Base-by-base conservation (phyloP, 2,888 invertebrate species). In the Romanomermis culicivorax region DNA sequence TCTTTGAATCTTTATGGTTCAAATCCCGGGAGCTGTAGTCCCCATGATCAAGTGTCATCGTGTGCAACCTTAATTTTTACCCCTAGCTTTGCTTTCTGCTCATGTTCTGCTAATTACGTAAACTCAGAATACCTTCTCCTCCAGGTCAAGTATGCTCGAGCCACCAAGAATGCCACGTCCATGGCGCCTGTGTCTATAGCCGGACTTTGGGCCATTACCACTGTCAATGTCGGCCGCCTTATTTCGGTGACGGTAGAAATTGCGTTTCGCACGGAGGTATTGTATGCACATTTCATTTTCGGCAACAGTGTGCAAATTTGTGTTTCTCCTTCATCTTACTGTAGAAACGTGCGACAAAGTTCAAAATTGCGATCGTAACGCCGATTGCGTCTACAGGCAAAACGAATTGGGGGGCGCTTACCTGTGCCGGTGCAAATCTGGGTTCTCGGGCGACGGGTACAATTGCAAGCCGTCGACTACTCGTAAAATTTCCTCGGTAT, bases 241-340 rank as follows among this genome's bases (percentile, higher is more conserved):
- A 76, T 66, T 75, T 76, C 59, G 86, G 86, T 2, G 79, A 85
- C 64, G 88, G 87, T 2, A 72, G 77, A 20, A 71, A 69, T 45
- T 87, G 86, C 66, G 52, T 58, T n/a, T 49, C 48, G 11, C 54
- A 58, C 30, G 60, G 54, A 11, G 60, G 58, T 51, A 51, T 17
- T 7, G 20, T 20, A 25, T n/a, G 36, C 23, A 17, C 27, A n/a
- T 20, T 20, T 11, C 24, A 26, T 25, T 24, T 51, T 29, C 27
- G 4, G 27, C 17, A 11, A 24, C n/a, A n/a, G n/a, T n/a, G n/a
- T n/a, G n/a, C n/a, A n/a, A n/a, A n/a, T n/a, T n/a, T n/a, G n/a
- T n/a, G n/a, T n/a, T n/a, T n/a, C n/a, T 7, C 27, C 27, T 20
- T n/a, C 3, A 49, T 49, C 11, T 29, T 20, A 14, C n/a, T 57